phyloP scores from a whole-genome alignment of 2,797 vertebrate species.

The Spondyliosoma cantharus region DNA sequence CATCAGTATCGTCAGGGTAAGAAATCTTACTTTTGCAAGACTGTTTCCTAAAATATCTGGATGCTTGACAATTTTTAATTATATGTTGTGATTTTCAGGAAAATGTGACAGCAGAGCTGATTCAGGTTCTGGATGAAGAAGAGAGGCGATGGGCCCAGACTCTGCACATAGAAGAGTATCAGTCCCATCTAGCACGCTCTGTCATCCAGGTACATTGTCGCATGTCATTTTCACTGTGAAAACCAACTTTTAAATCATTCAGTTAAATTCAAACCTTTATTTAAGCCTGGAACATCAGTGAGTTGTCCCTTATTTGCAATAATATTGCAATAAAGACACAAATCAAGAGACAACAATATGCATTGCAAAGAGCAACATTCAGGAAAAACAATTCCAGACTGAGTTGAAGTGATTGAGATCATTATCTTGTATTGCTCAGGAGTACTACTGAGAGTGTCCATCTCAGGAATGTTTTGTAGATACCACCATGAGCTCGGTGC shows the following conservation, averaged over 20 bases:
- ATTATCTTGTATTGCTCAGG: too few species aligned
- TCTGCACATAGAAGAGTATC: slow-evolving; percentile 85
- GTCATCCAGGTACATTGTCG: slow-evolving; percentile 82
- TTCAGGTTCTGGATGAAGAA: slow-evolving; percentile 86
- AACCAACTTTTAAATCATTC: neutral
- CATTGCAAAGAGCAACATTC: too few species aligned
- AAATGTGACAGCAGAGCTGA: slow-evolving; percentile 84
- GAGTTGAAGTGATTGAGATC: too few species aligned
- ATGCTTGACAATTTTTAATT: neutral
- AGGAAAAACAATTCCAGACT: too few species aligned
- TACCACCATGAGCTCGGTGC: too few species aligned
- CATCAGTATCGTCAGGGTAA: slow-evolving; percentile 89
- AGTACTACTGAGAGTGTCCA: too few species aligned
- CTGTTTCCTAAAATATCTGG: neutral
- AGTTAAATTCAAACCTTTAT: too few species aligned
- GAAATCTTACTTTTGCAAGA: neutral
- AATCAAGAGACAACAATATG: too few species aligned
- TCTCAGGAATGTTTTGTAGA: too few species aligned
- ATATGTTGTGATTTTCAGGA: slow-evolving; percentile 72
- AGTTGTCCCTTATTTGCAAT: too few species aligned
- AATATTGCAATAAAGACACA: too few species aligned
- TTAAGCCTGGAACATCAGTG: too few species aligned
- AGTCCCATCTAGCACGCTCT: slow-evolving; percentile 82
- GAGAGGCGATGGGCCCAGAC: slow-evolving; percentile 85
- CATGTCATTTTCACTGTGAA: neutral